Base-by-base conservation (phyloP, 2,888 invertebrate species). In the Mongoloraphidia duomilia region DNA sequence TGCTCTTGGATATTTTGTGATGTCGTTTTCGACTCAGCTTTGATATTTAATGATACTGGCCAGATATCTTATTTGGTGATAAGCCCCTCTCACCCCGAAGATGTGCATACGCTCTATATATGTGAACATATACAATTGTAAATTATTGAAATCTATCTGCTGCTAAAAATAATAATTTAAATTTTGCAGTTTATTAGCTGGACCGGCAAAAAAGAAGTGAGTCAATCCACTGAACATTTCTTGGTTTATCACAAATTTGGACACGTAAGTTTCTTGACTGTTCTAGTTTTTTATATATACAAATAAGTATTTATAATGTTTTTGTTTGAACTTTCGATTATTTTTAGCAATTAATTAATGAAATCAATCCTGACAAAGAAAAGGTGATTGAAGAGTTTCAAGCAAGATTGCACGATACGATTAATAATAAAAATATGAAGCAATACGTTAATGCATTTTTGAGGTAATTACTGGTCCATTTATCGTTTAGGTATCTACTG, bases 231-330 rank as follows among this genome's bases (percentile, higher is more conserved):
- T 52, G 90, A 90, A 69, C 84, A 87, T 60, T 91, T 89, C 67
- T 75, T 92, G 55, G 79, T 89, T 60, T 84, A 88, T 64, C 91
- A 92, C 68, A 87, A 90, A 74, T 91, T 91, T 68, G 92, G 91
- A 66, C 84, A 86, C 70, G 90, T 90, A 78, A 82, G 88, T 82
- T 64, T 59, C 9, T 34, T 13, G 11, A 33, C 11, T 17, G 13
- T 41, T 41, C 41, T 12, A 11, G 34, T 11, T 46, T 10, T n/a
- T 34, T 46, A 50, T 33, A 9, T 42, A 10, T 34, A 40, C 4
- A 34, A 12, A n/a, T 46, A 9, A 37, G 10, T 33, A 41, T 34
- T 4, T 13, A 26, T 43, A 39, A 50, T 35, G 12, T 38, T 17
- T 10, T 26, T 46, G 17, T 43, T 35, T 47, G 9, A 9, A 38